Evolutionary conservation across 2,888 invertebrate genomes (phyloP), one percentile per base, ranked within the genome.

Genomic region (Mythimna loreyi): DNA sequence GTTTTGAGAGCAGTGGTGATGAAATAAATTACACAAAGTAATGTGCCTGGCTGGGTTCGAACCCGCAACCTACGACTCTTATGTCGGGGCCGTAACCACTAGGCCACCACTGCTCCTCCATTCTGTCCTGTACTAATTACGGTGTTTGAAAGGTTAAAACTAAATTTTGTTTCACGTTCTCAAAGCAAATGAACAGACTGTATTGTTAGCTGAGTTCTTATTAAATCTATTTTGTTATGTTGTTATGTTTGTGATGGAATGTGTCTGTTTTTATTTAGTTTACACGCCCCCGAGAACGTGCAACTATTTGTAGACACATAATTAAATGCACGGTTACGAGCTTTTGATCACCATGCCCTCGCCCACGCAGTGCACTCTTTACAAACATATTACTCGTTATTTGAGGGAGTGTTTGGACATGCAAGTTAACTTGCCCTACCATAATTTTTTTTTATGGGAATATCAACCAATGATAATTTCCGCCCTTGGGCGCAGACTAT

Each of bases 341-440:
- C n/a, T 52, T 67, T 61, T 72, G 61, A 67, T 76, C 30, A 55
- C 50, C 45, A 40, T 25, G 21, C 40, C 43, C 9, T 36, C 55
- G 28, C 78, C 74, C 69, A 78, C 78, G 69, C 65, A 33, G 33
- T 59, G 69, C 55, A 69, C n/a, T 59, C 33, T 58, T 49, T 49
- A 36, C 23, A 52, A 53, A 60, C 33, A 33, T 8, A 55, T 25
- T n/a, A 50, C 11, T 21, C 11, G 61, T 58, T 66, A 23, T 60
- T 19, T 58, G 19, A 53, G 30, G n/a, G 49, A 55, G 36, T 8
- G 43, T 67, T 75, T 53, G 55, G 5, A 57, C 1, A 4, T 1
- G 28, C 28, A 7, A 49, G 47, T 45, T 4, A 19, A 30, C 49
- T 68, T 55, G 40, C 25, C 3, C n/a, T 28, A 2, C 0, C 25